These are phyloP conservation scores for Microvelia longipes DNA, from an alignment of 1,140 invertebrate genomes.

Conservation along the genomic window DNA sequence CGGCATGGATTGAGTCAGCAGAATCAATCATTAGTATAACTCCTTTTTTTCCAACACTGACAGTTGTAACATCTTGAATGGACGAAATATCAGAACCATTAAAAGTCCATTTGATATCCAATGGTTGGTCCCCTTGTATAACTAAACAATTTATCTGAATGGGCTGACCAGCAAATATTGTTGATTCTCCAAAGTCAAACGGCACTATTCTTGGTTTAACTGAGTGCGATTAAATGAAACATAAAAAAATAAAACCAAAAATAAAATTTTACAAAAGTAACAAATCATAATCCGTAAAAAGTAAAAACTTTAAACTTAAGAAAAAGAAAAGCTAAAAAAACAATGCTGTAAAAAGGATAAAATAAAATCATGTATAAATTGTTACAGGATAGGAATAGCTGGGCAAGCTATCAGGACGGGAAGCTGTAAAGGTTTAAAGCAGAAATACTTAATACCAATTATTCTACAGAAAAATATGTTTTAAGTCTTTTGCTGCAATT, in stretches of 20 bases:
- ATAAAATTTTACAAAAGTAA: not conserved
- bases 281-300: not conserved
- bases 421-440: no score
- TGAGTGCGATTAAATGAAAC: constrained; percentile 18
- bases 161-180: constrained; percentile 34
- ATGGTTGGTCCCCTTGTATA: constrained; percentile 29
- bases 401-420: no score
- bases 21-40: constrained; percentile 32
- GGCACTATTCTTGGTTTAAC: constrained; percentile 34
- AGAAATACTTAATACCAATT: no score
- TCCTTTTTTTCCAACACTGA: constrained; percentile 40
- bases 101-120: constrained; percentile 27
- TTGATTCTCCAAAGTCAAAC: constrained; percentile 34
- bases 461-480: no score
- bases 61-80: constrained; percentile 2
- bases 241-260: constrained; percentile 3
- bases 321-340: constrained; percentile 3
- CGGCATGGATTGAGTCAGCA: constrained; percentile 34
- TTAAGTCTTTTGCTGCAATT: not conserved
- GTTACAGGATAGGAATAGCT: no score
- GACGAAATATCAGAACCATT: constrained; percentile 14
- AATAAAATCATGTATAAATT: no score
- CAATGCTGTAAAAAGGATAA: not conserved
- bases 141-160: constrained; percentile 26
- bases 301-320: not conserved